Evolutionary conservation across 2,797 vertebrate species (phyloP).

Genomic region (Ispidina picta): DNA sequence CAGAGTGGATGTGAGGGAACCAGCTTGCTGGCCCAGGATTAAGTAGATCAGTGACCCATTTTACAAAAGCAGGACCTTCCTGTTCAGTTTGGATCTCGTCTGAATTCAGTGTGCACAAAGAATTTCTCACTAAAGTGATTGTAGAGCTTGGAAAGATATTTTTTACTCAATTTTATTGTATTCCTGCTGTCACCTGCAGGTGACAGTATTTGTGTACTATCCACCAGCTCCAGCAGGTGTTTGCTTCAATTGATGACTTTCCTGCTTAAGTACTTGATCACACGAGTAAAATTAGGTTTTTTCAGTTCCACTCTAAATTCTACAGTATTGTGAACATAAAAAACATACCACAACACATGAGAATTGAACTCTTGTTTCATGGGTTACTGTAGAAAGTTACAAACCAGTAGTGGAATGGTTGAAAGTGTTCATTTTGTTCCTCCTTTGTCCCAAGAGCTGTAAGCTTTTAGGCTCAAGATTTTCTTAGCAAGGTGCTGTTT

Average conservation of each 20-base stretch:
- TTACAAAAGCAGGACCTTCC: not conserved
- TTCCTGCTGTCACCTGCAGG: not conserved
- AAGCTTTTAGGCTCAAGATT: not conserved
- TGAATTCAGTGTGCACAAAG: not conserved
- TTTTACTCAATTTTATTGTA: not conserved
- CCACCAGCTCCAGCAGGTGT: not conserved
- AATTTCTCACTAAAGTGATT: not conserved
- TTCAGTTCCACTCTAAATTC: not conserved
- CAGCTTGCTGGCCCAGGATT: not conserved
- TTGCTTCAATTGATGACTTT: not conserved
- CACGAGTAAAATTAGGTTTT: not conserved
- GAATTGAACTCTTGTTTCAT: not conserved
- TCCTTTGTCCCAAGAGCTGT: not conserved
- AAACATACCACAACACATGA: not conserved
- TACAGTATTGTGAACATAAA: not conserved
- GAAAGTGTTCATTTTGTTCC: not conserved
- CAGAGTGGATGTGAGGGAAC: not conserved
- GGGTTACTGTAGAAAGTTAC: not conserved
- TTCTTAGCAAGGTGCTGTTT: not conserved
- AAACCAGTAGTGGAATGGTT: not conserved
- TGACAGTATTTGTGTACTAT: not conserved
- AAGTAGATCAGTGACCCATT: not conserved
- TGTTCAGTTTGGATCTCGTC: not conserved
- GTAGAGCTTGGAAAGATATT: not conserved
- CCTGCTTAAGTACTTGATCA: not conserved